phyloP scores from a whole-genome alignment of 1,140 invertebrate genomes.

The Pseudomyrmex dendroicus region DNA sequence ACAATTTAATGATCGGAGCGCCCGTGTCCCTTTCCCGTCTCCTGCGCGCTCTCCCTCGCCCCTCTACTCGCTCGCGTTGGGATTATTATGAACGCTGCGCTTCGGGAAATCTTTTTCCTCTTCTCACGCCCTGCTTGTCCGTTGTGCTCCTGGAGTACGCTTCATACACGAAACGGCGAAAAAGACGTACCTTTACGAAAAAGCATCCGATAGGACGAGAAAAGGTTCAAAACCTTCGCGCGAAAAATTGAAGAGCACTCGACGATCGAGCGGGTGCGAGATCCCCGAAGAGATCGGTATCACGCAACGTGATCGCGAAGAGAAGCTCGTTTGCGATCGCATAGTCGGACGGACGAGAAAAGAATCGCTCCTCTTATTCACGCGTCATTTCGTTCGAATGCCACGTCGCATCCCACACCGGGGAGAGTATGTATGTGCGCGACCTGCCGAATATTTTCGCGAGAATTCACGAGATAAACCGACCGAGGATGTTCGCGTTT shows the following conservation, averaged over 20 bases:
- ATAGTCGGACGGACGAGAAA: slow-evolving; percentile 36
- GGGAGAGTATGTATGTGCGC: background rate
- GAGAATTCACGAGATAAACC: slow-evolving; percentile 57
- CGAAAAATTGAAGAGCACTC: background rate
- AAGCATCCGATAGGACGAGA: background rate
- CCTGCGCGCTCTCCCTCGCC: background rate
- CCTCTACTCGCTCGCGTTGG: slow-evolving; percentile 19
- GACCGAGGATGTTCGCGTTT: slow-evolving; percentile 38
- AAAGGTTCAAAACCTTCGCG: background rate
- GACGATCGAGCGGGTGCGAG: slow-evolving; percentile 3
- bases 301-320: background rate
- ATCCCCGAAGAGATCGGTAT: background rate
- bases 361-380: slow-evolving; percentile 73
- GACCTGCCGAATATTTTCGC: slow-evolving; percentile 35
- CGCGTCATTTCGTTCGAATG: slow-evolving; percentile 81
- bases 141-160: slow-evolving; percentile 7
- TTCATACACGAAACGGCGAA: background rate
- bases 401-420: slow-evolving; percentile 65
- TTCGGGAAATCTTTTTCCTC: slow-evolving; percentile 41
- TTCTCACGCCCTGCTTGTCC: background rate
- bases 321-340: slow-evolving; percentile 42
- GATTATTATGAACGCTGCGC: slow-evolving; percentile 65
- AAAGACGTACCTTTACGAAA: slow-evolving; percentile 1
- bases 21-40: slow-evolving; percentile 60
- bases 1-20: slow-evolving; percentile 84